These are phyloP conservation scores for Corythornis vintsioides DNA, from an alignment of 2,113 vertebrate genomes.

Conservation along the genomic window DNA sequence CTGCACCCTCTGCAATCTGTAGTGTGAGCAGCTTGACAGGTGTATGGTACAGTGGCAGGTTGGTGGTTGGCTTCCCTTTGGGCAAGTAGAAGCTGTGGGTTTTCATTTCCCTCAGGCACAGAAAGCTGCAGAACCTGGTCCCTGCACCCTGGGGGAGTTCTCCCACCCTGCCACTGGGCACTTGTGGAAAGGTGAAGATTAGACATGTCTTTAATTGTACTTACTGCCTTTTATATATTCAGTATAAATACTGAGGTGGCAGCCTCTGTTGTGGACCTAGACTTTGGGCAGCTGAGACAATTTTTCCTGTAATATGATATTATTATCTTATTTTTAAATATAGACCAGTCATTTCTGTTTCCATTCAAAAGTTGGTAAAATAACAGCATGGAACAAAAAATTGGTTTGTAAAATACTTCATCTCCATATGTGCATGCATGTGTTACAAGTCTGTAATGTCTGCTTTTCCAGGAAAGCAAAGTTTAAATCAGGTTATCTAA, in stretches of 20 bases:
- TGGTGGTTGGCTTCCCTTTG: background rate
- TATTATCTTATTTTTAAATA: background rate
- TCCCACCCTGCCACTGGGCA: background rate
- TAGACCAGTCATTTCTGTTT: background rate
- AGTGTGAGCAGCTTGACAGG: background rate
- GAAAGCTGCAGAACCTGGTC: background rate
- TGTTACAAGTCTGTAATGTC: background rate
- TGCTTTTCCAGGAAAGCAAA: background rate
- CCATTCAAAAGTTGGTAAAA: background rate
- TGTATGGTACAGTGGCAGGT: background rate
- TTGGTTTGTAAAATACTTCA: background rate
- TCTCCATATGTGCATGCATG: background rate
- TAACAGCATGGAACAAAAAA: background rate
- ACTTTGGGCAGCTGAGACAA: background rate
- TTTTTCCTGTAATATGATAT: background rate
- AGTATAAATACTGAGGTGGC: background rate
- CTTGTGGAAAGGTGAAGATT: background rate
- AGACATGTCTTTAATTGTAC: background rate
- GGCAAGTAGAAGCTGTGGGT: background rate
- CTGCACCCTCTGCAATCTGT: background rate
- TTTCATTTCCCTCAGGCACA: background rate
- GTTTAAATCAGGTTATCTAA: conserved; percentile 14
- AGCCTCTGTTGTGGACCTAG: background rate
- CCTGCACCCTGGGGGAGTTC: accelerated
- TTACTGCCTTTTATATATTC: background rate